Percentiles rank a stretch among this genome's conserved stretches.
phyloP scores from a whole-genome alignment of 2,113 vertebrate species.

The Notarius quadriscutis region DNA sequence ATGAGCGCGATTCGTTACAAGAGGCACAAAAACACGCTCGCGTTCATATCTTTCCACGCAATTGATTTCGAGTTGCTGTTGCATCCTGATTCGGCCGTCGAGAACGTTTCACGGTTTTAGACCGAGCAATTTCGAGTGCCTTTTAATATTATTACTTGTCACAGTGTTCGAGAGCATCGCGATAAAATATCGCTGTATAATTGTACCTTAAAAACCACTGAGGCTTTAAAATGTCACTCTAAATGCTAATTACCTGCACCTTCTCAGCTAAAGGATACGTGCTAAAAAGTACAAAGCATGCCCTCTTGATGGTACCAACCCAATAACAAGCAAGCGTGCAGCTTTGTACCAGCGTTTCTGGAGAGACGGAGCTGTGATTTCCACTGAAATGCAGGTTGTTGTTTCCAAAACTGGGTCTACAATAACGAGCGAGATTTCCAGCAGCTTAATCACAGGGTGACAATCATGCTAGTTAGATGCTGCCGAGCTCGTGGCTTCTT shows the following conservation, averaged over 20 bases:
- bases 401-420: constrained; percentile 23
- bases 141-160: not conserved
- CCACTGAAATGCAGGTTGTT: constrained; percentile 32
- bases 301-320: not conserved
- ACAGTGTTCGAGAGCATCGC: not conserved
- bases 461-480: constrained; percentile 46
- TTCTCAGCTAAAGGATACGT: not conserved
- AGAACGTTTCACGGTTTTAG: not conserved
- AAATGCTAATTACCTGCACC: not conserved
- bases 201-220: not conserved
- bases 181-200: not conserved
- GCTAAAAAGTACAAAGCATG: not conserved
- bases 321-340: not conserved
- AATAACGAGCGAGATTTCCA: constrained; percentile 46
- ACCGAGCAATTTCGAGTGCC: not conserved
- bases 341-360: not conserved
- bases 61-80: not conserved
- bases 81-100: not conserved
- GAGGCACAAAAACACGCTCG: not conserved
- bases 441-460: constrained; percentile 50
- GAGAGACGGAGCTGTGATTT: constrained; percentile 25
- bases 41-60: not conserved
- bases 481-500: constrained; percentile 25
- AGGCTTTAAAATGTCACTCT: not conserved
- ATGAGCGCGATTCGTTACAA: not conserved